Conservation (phyloP, 2,113 vertebrate genomes). For the Pluvianellus socialis region DNA sequence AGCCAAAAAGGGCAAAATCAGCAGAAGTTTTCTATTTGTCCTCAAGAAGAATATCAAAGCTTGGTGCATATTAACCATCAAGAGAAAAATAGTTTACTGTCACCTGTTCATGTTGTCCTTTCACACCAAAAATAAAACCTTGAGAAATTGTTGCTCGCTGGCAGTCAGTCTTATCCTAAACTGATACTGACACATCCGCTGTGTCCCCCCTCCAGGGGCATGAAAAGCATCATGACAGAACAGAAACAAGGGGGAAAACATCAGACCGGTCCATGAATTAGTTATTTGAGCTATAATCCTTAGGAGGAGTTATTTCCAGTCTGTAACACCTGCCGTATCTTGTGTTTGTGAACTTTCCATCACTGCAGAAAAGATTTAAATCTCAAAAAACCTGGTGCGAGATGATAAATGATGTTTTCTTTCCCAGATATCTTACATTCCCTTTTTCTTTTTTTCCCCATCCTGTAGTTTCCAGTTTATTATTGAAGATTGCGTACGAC, state of each 20-base stretch:
- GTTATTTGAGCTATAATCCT: neutral
- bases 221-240: neutral
- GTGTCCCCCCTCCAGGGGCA: neutral
- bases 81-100: neutral
- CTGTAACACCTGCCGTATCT: neutral
- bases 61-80: neutral
- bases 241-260: neutral
- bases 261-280: neutral
- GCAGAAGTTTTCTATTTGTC: neutral
- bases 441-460: neutral
- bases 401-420: neutral
- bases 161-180: neutral
- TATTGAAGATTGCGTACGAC: slow-evolving; percentile 92
- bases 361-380: neutral
- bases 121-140: neutral
- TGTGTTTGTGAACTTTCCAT: neutral
- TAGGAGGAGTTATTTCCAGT: neutral
- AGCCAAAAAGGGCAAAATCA: neutral
- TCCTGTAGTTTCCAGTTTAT: slow-evolving; percentile 85
- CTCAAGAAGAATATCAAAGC: neutral
- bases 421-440: neutral
- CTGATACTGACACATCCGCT: neutral
- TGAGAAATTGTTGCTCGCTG: neutral
- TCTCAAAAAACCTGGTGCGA: neutral
- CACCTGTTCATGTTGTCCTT: neutral